Evolutionary conservation across 2,113 vertebrate genomes (phyloP), one percentile per base, ranked within the genome.

Genomic region (Cygnus atratus): DNA sequence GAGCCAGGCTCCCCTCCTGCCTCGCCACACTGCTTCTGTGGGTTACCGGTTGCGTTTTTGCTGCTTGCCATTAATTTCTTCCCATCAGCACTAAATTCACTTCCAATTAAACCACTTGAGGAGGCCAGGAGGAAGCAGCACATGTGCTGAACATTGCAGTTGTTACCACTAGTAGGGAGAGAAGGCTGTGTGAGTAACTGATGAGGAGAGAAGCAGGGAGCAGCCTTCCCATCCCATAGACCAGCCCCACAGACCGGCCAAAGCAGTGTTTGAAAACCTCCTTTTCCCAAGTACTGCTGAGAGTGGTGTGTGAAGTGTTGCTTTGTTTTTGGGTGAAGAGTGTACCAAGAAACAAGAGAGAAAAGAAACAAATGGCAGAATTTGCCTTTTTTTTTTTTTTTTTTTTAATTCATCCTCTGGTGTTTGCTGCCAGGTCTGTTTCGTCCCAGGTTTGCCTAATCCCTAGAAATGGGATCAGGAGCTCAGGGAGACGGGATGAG

Each of bases 1-100:
- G 74, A 67, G 52, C 41, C 63, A 5, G 5, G 46, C 46, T 50
- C 39, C 78, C 33, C 63, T 72, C 33, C 43, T 59, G 7, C 41
- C 71, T 87, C 0, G 0, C n/a, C 31, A 25, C 3, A 0, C 31
- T 72, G 9, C 71, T 66, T n/a, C 84, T 84, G 57, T 20, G 70
- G 12, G 46, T 26, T n/a, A 35, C 58, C 89, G 7, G 20, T 81
- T 92, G 81, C 61, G 12, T 75, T 87, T 58, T 75, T 78, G 39
- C 62, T 83, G 44, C 37, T 73, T 68, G 35, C 43, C 54, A 4
- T 84, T 59, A 35, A 17, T 46, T 78, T 57, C 50, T 87, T 91
- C 62, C 58, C 48, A 68, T 57, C 41, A 59, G 70, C 50, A 44
- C 24, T 85, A 33, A 84, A 89, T 82, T 43, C 8, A 20, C 33